These are phyloP conservation scores for Campoplex capitator DNA, from an alignment of 2,888 invertebrate species.

Conservation along the genomic window DNA sequence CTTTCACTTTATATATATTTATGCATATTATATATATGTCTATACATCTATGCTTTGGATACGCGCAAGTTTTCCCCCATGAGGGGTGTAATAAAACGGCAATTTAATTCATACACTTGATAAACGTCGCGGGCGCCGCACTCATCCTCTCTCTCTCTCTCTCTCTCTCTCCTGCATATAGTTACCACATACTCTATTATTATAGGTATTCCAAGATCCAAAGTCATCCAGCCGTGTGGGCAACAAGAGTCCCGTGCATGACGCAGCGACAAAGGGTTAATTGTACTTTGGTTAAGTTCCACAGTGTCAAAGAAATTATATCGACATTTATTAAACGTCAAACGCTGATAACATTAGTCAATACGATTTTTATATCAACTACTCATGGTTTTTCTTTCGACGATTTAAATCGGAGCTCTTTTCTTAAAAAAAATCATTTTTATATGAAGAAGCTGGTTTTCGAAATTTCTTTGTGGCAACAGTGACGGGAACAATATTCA, in stretches of 20 bases:
- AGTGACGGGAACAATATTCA: no score
- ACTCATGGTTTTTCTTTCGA: no score
- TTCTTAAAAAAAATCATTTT: no score
- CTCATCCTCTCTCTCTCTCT: not conserved
- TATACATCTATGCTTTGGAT: constrained; percentile 9
- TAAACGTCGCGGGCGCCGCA: constrained; percentile 77
- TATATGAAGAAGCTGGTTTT: no score
- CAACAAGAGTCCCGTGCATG: constrained; percentile 41
- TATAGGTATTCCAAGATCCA: not conserved
- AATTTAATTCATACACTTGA: constrained; percentile 85
- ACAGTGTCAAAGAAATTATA: not conserved
- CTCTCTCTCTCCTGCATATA: constrained; percentile 25
- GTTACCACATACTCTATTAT: not conserved
- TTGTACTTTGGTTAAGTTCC: constrained; percentile 64
- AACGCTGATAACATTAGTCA: not conserved
- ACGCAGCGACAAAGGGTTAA: constrained; percentile 79
- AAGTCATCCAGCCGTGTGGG: not conserved
- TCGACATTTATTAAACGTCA: not conserved
- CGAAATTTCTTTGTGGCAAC: no score
- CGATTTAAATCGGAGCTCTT: not conserved
- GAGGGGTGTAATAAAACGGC: constrained; percentile 83
- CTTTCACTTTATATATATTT: constrained; percentile 58
- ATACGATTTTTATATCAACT: no score
- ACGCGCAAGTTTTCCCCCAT: constrained; percentile 64
- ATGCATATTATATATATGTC: not conserved